Base-by-base conservation (phyloP, 2,888 invertebrate species). In the Lathronympha strigana region DNA sequence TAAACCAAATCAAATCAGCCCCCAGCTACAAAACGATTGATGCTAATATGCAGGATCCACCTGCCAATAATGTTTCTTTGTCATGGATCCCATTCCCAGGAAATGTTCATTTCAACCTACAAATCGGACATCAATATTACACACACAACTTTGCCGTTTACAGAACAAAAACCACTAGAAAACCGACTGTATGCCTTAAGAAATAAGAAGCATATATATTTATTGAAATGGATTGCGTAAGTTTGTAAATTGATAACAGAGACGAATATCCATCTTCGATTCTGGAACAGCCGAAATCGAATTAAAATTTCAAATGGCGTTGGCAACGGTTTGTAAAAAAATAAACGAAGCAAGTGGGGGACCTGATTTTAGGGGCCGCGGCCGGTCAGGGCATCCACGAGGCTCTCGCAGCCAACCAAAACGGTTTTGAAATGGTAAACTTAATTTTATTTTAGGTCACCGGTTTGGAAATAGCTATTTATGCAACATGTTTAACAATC, bases 301-400 rank as follows among this genome's bases (percentile, higher is more conserved):
- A 87, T 90, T 87, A 87, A 83, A 89, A 88, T 90, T 91, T 87
- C 84, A 89, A 89, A 90, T 89, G 80, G 78, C 68, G 82, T 84
- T 80, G 86, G 83, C 84, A 86, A 83, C 83, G 71, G 71, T 74
- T 73, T 69, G 67, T 68, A 75, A 78, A 80, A n/a, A 83, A 84
- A 81, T 71, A 72, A 70, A 69, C 72, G 64, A 69, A 79, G 45
- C 19, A 57, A 76, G 76, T 81, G 76, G 80, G 78, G 82, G 82
- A 84, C 83, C 83, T 84, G 85, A 77, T 82, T 73, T 68, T 71
- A 71, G 77, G 58, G 45, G 25, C 11, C 40, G 40, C 17, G 40
- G 9, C 2, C n/a, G n/a, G n/a, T n/a, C n/a, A n/a, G n/a, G n/a
- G n/a, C n/a, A 40, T 17, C 47, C 47, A 47, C 47, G 47, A 47